Base-by-base conservation (phyloP, 2,888 invertebrate genomes). In the Brassicogethes aeneus region DNA sequence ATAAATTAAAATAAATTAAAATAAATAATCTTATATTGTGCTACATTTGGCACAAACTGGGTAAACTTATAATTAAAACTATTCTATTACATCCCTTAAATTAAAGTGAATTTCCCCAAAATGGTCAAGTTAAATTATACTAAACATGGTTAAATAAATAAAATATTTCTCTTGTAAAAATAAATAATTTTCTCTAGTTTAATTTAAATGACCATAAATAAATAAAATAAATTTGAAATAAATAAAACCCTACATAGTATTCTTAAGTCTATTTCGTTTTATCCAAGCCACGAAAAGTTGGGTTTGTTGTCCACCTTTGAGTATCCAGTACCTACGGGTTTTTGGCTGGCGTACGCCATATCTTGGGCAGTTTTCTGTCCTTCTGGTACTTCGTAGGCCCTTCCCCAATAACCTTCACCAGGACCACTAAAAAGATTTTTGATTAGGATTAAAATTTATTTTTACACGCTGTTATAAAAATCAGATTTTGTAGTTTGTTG, bases 291-390 rank as follows among this genome's bases (percentile, higher is more conserved):
- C 2, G 58, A 58, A 42, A 48, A 55, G 34, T 50, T 50, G 3
- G 56, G 50, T 36, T 53, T 51, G 31, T 53, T 17, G 12, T 37
- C 17, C 17, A 42, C 39, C 12, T 16, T 34, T 34, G 34, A 37
- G 40, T 41, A 41, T 8, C 23, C 46, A 47, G 17, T 40, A 35
- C 14, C 16, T 15, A 23, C 23, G 1, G 62, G 63, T 42, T 54
- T 58, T 39, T 64, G 62, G 29, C 54, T 48, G 2, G 54, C 41
- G 43, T 65, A 66, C 12, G 62, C 64, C 36, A 63, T 16, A 34
- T 62, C 57, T 34, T 64, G 62, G 3, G 54, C 56, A 23, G 46
- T 37, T 14, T 51, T 48, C 12, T 54, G 47, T 17, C 51, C 51
- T 14, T 51, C 51, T 12, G 5, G 8, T 15, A 53, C 55, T 23